Base-by-base conservation (phyloP, 2,888 invertebrate genomes). In the Erebia ligea region DNA sequence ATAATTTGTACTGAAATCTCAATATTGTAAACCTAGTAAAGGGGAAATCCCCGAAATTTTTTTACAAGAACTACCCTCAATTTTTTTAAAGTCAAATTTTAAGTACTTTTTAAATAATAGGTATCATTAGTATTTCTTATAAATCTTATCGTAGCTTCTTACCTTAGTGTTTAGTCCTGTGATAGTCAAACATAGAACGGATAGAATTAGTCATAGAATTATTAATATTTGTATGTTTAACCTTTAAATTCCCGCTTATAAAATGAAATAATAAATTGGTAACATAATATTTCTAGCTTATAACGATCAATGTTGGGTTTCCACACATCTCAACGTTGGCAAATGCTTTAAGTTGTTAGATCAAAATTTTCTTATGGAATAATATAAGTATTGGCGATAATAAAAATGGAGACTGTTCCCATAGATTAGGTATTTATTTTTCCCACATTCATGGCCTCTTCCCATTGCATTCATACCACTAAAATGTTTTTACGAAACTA, bases 371-470 rank as follows among this genome's bases (percentile, higher is more conserved):
- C 67, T 73, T 79, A 76, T 79, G 81, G 81, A 79, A 79, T 76
- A 83, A 88, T 34, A 34, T 34, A 34, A 34, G 34, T 34, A 34
- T 87, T 88, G 86, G 86, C 81, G 81, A 81, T 78, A 48, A 79
- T 76, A 76, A 80, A 81, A 79, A 81, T 73, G 84, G 76, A 81
- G 76, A 81, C 78, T 82, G 80, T 85, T 85, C 77, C 82, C 80
- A 82, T 82, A 81, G 78, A 78, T 82, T 89, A 87, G 87, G 86
- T 89, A 89, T 89, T 87, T 90, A 88, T 87, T 85, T 85, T 87
- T 86, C 86, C 86, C 86, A 86, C 84, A 80, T 73, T 89, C 91
- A 91, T 89, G 84, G 90, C 92, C 91, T 91, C 81, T 88, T 91
- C 91, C 91, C 83, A 85, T 87, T 83, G 86, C 86, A 84, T 86